Evolutionary conservation across 2,113 vertebrate genomes (phyloP), one percentile per base, ranked within the genome.

Genomic region (Mellivora capensis): DNA sequence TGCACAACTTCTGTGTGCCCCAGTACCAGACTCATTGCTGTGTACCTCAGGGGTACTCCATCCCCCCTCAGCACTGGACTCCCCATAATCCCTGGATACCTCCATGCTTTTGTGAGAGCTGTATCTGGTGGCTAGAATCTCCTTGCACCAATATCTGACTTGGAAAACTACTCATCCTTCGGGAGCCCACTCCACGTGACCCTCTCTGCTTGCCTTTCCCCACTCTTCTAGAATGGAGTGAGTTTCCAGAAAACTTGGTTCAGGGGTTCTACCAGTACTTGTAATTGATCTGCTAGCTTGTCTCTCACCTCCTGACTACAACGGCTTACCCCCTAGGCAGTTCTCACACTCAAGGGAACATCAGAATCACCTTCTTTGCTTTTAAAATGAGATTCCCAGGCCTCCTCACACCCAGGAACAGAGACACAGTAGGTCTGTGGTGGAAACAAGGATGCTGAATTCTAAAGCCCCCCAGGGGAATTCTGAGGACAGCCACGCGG

Each of bases 291-390:
- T 29, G 1, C 9, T 7, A 82, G 18, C 12, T 89, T 67, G 77
- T 44, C n/a, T 93, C 11, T 29, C 20, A 29, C 72, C 27, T 88
- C 39, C n/a, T 87, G 31, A 54, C 44, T 54, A 8, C 42, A 42
- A 20, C 10, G 0, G 0, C n/a, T 8, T 6, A 47, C 8, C 29
- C 52, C 6, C 0, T 17, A 47, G 44, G 42, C 20, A 1, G 39
- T 69, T 93, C 83, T 42, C 59, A 67, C 81, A 47, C 11, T 34
- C 54, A 31, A 10, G 13, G 0, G 3, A 76, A 67, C 2, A 10
- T 91, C 59, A 44, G 42, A 93, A 92, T 49, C 80, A 44, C 59
- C 29, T 14, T 4, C 1, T n/a, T 31, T 57, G 17, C 13, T 83
- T 87, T 57, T 57, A 37, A 92, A 80, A 74, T 52, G n/a, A 84